Evolutionary conservation across 2,113 vertebrate genomes (phyloP).

Genomic region (Ivindomyrus marchei): DNA sequence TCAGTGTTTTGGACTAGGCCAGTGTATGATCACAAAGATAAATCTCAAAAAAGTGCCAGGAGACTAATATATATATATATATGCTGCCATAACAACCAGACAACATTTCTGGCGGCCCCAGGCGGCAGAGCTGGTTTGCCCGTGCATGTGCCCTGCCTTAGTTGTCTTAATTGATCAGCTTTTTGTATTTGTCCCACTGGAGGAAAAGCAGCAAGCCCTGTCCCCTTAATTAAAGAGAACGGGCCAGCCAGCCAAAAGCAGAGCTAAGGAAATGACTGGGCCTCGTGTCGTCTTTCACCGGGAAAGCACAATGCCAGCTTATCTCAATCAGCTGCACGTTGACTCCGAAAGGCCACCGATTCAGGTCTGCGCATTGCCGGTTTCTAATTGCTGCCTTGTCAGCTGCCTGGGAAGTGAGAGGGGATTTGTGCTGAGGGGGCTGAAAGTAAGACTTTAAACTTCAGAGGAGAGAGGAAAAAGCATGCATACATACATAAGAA

Average conservation of each 20-base stretch:
- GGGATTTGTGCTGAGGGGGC: not conserved
- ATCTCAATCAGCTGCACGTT: not conserved
- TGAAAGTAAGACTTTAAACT: not conserved
- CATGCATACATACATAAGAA: not conserved
- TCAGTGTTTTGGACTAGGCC: not conserved
- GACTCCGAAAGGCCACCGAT: not conserved
- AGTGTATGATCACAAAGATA: not conserved
- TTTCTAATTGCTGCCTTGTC: not conserved
- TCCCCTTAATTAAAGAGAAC: not conserved
- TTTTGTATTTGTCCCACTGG: not conserved
- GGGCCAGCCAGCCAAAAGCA: not conserved
- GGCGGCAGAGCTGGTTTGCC: not conserved
- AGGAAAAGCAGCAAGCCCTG: not conserved
- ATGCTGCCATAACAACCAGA: not conserved
- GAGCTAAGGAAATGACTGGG: not conserved
- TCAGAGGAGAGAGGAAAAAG: not conserved
- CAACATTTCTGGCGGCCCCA: not conserved
- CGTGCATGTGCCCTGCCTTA: not conserved
- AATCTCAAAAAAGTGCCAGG: not conserved
- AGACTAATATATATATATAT: not conserved
- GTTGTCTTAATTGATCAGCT: not conserved
- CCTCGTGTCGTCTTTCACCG: not conserved
- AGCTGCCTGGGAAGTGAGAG: not conserved
- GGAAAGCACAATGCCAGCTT: not conserved
- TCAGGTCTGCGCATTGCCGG: not conserved